A percentile compares a stretch with the other conserved stretches of the same genome.
Conservation (phyloP, 2,113 vertebrate genomes). For the Burhinus oedicnemus region DNA sequence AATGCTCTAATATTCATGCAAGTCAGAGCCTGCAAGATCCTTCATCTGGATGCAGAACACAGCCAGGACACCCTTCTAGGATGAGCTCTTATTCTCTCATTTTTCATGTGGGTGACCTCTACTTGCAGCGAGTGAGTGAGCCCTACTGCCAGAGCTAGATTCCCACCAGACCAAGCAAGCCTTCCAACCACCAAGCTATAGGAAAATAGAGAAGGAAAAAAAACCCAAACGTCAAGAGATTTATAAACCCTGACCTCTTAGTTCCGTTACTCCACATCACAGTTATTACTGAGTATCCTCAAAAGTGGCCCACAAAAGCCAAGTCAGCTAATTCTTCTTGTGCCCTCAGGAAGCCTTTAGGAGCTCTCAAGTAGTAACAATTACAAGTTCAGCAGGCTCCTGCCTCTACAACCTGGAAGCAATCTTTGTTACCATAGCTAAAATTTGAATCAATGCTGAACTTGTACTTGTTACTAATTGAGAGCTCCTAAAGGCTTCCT, state of each 20-base stretch:
- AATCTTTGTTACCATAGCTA: background rate
- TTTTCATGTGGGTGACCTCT: background rate
- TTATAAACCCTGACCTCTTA: background rate
- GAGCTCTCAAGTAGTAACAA: background rate
- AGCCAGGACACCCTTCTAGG: background rate
- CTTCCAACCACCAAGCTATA: background rate
- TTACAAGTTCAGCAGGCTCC: background rate
- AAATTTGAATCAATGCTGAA: background rate
- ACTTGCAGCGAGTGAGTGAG: background rate
- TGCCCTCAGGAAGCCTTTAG: background rate
- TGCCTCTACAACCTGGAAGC: background rate
- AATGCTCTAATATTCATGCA: background rate
- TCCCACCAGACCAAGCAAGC: background rate
- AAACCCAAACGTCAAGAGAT: background rate
- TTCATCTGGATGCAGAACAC: background rate
- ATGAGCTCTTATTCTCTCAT: background rate
- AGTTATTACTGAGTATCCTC: fast-evolving
- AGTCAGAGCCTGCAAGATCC: background rate
- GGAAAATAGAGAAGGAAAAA: background rate
- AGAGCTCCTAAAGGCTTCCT: too few relatives aligned
- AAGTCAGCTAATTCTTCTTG: background rate
- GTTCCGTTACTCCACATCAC: fast-evolving
- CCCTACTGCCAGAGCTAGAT: background rate
- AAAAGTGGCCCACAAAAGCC: background rate
- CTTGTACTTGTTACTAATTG: too few relatives aligned